Evolutionary conservation across 2,113 vertebrate species (phyloP).

Genomic region (Oceanites oceanicus): DNA sequence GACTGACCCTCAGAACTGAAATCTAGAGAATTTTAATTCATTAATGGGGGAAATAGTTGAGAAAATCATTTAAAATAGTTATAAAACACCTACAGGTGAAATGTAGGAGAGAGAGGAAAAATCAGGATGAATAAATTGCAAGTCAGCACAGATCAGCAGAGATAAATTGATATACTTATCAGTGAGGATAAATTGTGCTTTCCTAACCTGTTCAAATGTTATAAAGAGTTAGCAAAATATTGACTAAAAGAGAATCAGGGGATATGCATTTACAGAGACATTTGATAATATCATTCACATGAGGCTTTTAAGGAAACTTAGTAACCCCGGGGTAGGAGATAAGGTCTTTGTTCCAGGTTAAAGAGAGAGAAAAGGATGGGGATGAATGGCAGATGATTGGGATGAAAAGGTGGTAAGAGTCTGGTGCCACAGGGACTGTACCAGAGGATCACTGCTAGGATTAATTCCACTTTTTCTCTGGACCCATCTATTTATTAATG

Average conservation of each 20-base stretch:
- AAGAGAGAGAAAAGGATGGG: slow-evolving; percentile 4
- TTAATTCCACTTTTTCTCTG: background rate
- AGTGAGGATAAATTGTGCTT: slow-evolving; percentile 25
- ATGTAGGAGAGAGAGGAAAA: background rate
- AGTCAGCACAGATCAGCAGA: slow-evolving; percentile 27
- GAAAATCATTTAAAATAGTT: background rate
- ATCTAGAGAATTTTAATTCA: background rate
- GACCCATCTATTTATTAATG: slow-evolving; percentile 53
- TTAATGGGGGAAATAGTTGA: background rate
- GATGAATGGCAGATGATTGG: background rate
- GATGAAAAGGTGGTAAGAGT: background rate
- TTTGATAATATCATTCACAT: slow-evolving; percentile 21
- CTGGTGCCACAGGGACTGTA: background rate
- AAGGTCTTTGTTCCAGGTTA: background rate
- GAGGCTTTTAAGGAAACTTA: slow-evolving; percentile 41
- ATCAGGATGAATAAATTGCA: slow-evolving; percentile 1
- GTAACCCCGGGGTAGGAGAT: background rate
- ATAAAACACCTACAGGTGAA: background rate
- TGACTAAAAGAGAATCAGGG: slow-evolving; percentile 3
- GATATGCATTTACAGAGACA: background rate
- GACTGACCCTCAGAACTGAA: background rate
- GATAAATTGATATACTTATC: slow-evolving; percentile 30
- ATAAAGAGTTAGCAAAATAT: slow-evolving; percentile 47
- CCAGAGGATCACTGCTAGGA: background rate
- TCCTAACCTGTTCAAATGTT: slow-evolving; percentile 18